These are phyloP conservation scores for Drosophila planitibia DNA, from an alignment of 2,888 invertebrate species.

Conservation along the genomic window DNA sequence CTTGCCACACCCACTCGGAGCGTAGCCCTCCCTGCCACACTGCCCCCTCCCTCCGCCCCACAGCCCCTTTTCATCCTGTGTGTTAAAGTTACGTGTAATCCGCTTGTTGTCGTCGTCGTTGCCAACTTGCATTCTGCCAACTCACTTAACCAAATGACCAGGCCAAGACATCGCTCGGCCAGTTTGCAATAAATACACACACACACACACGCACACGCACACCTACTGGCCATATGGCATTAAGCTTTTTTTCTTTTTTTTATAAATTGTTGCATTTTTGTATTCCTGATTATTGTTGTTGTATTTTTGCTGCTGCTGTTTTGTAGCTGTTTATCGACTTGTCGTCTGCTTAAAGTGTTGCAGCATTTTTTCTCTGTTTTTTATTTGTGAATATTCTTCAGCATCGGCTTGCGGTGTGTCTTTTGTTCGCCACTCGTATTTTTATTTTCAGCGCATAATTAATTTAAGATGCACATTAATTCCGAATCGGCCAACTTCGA, in stretches of 20 bases:
- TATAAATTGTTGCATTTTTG: constrained; percentile 59
- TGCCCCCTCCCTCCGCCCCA: constrained; percentile 7
- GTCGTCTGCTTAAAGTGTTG: constrained; percentile 75
- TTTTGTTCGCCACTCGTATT: constrained; percentile 60
- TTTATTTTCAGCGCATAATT: constrained; percentile 74
- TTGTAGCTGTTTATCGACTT: constrained; percentile 73
- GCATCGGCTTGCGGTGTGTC: constrained; percentile 58
- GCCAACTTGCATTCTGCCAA: constrained; percentile 69
- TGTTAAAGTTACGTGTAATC: constrained; percentile 61
- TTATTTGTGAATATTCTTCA: constrained; percentile 33
- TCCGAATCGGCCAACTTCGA: constrained; percentile 60
- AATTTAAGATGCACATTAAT: constrained; percentile 73
- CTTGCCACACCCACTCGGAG: constrained; percentile 59
- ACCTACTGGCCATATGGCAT: constrained; percentile 57
- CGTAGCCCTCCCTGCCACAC: neutral
- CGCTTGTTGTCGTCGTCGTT: constrained; percentile 41
- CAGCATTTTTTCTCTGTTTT: constrained; percentile 48
- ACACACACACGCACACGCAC: constrained; percentile 16
- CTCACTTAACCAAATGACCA: constrained; percentile 79
- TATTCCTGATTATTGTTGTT: constrained; percentile 32
- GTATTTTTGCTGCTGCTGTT: constrained; percentile 36
- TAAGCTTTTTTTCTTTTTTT: constrained; percentile 69
- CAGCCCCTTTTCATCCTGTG: constrained; percentile 19
- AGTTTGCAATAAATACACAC: constrained; percentile 65
- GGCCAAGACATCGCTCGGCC: constrained; percentile 60